phyloP scores from a whole-genome alignment of 2,888 invertebrate species.

The Chrysolina haemoptera region DNA sequence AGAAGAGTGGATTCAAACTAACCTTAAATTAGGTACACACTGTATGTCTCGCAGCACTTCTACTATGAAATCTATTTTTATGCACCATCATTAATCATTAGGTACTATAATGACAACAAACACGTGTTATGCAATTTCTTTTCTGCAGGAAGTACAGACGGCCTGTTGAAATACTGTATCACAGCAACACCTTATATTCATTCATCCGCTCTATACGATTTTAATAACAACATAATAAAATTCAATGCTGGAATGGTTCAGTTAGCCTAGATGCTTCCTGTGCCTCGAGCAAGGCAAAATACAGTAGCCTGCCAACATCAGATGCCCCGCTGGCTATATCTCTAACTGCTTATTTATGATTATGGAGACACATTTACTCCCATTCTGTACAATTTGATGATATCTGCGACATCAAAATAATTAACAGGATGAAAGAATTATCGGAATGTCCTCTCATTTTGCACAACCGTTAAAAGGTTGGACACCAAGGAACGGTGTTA shows the following conservation, averaged over 20 bases:
- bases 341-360: constrained; percentile 25
- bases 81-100: too few relatives aligned
- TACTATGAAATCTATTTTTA: too few relatives aligned
- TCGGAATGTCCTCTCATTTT: constrained; percentile 24
- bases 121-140: neutral
- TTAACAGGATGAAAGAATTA: constrained; percentile 22
- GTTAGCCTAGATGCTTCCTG: constrained; percentile 17
- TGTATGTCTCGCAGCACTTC: too few relatives aligned
- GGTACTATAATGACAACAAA: neutral
- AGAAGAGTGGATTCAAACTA: too few relatives aligned
- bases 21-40: too few relatives aligned
- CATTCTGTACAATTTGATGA: constrained; percentile 25
- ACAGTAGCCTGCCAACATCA: constrained; percentile 31
- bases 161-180: neutral
- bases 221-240: constrained; percentile 14
- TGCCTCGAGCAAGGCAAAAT: constrained; percentile 29
- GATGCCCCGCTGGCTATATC: constrained; percentile 29
- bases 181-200: neutral
- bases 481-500: neutral
- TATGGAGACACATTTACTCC: constrained; percentile 24
- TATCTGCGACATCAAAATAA: constrained; percentile 26
- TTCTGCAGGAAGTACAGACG: neutral
- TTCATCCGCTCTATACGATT: neutral
- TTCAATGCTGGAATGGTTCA: constrained; percentile 15
- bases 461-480: constrained; percentile 19